Base-by-base conservation (phyloP, 2,113 vertebrate genomes). In the Lepus europaeus region DNA sequence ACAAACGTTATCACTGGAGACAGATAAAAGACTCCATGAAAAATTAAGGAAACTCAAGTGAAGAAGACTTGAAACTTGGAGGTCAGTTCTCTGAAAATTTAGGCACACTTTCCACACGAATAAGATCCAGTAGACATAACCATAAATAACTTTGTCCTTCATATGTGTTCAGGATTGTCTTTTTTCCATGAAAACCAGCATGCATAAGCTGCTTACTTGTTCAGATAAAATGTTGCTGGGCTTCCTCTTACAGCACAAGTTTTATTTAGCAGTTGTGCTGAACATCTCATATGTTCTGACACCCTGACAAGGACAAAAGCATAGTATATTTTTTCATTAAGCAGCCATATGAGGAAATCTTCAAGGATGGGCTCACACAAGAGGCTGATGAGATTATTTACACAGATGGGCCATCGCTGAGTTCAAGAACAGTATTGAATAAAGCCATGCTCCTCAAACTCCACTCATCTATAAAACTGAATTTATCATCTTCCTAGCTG, bases 311-410 rank as follows among this genome's bases (percentile, higher is more conserved):
- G 97, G 94, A 97, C 97, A 97, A 98, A 98, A 92, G 74, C 81
- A 78, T 3, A 1, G 94, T 93, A 91, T 85, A 97, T 74, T 79
- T 98, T 97, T 97, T 97, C 95, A 98, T 97, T 97, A 97, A 96
- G 61, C 91, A 88, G 39, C 81, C 87, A 53, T 81, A 95, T 66
- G 93, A 97, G 19, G 92, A 97, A 95, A 82, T 97, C 88, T 97
- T 98, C 90, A 98, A 97, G 97, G 97, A 98, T 97, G 96, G 97
- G 87, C 94, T 97, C 97, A 97, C 95, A 97, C 68, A 88, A 94
- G 77, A 97, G 81, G 87, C 6, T 97, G 96, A 96, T 83, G 80
- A 96, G 87, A 97, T 97, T 97, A 97, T 97, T 97, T 97, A 97
- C 70, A 94, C 33, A 96, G 96, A 97, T 6, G 8, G 79, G 87